phyloP scores from a whole-genome alignment of 2,113 vertebrate species.

The Amblyornis subalaris region DNA sequence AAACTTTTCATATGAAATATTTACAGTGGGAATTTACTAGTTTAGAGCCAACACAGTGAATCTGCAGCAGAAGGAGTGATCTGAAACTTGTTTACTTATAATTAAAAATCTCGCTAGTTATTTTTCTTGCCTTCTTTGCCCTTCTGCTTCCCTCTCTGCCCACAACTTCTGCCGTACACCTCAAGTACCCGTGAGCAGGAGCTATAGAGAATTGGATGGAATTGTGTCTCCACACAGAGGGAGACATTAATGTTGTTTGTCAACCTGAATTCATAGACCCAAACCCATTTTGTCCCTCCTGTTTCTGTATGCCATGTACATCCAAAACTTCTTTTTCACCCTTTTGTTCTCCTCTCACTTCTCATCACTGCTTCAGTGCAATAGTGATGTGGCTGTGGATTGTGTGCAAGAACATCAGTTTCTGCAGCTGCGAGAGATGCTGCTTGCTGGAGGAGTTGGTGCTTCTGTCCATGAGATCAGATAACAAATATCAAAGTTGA shows the following conservation, averaged over 20 bases:
- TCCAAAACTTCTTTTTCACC: slow-evolving; percentile 16
- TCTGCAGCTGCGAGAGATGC: not conserved
- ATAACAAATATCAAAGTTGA: not conserved
- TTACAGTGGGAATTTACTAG: slow-evolving; percentile 38
- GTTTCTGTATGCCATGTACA: not conserved
- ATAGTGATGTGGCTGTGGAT: not conserved
- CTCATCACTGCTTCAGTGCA: not conserved
- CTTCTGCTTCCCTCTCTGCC: slow-evolving; percentile 31
- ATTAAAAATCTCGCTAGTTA: slow-evolving; percentile 39
- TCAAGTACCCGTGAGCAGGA: slow-evolving; percentile 51
- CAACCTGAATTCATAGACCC: slow-evolving; percentile 53
- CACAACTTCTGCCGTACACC: slow-evolving; percentile 54
- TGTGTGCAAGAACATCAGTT: not conserved
- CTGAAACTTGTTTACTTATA: slow-evolving; percentile 30
- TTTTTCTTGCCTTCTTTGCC: slow-evolving; percentile 40
- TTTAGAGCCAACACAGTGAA: slow-evolving; percentile 20
- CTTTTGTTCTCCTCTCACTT: slow-evolving; percentile 30
- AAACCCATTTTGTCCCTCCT: slow-evolving; percentile 10
- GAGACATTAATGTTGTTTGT: slow-evolving; percentile 43
- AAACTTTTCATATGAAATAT: slow-evolving; percentile 51
- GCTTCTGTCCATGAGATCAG: not conserved
- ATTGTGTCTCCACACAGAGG: slow-evolving; percentile 49
- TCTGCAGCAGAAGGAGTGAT: slow-evolving; percentile 24
- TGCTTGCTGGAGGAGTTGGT: not conserved
- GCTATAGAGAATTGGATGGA: slow-evolving; percentile 3